A percentile compares a stretch with the other conserved stretches of the same genome.
Conservation (phyloP, 2,888 invertebrate genomes). For the Laspeyria flexula region DNA sequence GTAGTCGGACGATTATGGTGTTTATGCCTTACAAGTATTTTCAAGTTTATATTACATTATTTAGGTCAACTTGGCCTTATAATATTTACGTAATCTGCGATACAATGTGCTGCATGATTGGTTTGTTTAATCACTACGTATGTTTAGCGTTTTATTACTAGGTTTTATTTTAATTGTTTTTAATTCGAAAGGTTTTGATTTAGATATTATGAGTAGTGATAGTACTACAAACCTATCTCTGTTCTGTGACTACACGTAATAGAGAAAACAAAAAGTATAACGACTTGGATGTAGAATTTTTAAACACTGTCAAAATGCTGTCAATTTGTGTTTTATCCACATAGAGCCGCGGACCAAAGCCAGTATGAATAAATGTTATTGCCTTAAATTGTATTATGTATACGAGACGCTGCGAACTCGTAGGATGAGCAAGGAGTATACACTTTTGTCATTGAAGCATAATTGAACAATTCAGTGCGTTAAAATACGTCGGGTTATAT, state of each 20-base stretch:
- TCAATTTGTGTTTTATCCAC: too few relatives aligned
- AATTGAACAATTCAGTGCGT: constrained; percentile 4
- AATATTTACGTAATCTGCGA: constrained; percentile 13
- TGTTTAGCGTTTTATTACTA: too few relatives aligned
- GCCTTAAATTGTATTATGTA: background rate
- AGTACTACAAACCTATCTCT: too few relatives aligned
- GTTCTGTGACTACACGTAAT: too few relatives aligned
- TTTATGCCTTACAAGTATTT: constrained; percentile 20
- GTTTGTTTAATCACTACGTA: constrained; percentile 4
- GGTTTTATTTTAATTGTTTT: constrained; percentile 1
- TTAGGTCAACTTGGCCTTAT: constrained; percentile 29
- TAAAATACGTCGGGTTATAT: background rate
- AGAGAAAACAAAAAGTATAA: too few relatives aligned
- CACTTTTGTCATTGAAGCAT: constrained; percentile 10
- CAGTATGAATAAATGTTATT: too few relatives aligned
- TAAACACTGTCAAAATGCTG: too few relatives aligned
- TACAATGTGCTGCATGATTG: background rate
- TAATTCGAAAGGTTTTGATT: too few relatives aligned
- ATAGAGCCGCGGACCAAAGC: too few relatives aligned
- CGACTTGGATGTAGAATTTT: too few relatives aligned
- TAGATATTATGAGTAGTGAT: too few relatives aligned
- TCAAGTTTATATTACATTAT: constrained; percentile 23
- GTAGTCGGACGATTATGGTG: constrained; percentile 34
- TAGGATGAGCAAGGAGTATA: background rate
- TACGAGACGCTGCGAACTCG: background rate